These are phyloP conservation scores for Indicator maculatus DNA, from an alignment of 2,113 vertebrate genomes.

Conservation along the genomic window DNA sequence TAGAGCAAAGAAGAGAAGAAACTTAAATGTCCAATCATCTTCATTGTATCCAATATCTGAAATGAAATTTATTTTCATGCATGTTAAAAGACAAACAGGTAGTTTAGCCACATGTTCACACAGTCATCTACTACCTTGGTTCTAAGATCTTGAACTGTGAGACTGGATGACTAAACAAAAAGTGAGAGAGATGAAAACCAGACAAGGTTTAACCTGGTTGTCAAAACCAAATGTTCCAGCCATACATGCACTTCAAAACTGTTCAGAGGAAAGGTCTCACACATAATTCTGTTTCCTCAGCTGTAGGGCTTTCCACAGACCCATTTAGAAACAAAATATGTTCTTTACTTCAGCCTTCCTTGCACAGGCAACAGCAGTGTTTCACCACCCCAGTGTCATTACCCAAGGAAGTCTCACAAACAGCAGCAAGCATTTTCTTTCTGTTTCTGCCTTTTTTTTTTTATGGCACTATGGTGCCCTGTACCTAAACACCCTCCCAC, in stretches of 20 bases:
- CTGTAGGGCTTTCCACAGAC: background rate
- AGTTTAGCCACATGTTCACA: background rate
- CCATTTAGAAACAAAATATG: background rate
- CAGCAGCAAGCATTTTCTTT: background rate
- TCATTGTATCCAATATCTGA: background rate
- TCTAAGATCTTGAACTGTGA: background rate
- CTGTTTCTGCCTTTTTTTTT: background rate
- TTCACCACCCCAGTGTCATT: fast-evolving
- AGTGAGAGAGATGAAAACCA: background rate
- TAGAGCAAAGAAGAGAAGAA: background rate
- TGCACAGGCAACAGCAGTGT: fast-evolving
- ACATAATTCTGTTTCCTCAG: background rate
- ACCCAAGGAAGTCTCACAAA: background rate
- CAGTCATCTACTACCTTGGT: background rate
- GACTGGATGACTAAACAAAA: background rate
- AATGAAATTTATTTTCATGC: conserved; percentile 6
- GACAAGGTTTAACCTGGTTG: background rate
- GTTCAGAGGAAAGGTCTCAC: background rate
- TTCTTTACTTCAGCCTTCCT: background rate
- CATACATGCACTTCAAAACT: background rate
- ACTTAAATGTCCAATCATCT: background rate
- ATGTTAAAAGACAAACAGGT: background rate
- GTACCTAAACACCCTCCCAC: fast-evolving
- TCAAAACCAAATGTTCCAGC: background rate
- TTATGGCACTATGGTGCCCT: background rate